Conservation (phyloP, 2,888 invertebrate species). For the Apantesis nais region DNA sequence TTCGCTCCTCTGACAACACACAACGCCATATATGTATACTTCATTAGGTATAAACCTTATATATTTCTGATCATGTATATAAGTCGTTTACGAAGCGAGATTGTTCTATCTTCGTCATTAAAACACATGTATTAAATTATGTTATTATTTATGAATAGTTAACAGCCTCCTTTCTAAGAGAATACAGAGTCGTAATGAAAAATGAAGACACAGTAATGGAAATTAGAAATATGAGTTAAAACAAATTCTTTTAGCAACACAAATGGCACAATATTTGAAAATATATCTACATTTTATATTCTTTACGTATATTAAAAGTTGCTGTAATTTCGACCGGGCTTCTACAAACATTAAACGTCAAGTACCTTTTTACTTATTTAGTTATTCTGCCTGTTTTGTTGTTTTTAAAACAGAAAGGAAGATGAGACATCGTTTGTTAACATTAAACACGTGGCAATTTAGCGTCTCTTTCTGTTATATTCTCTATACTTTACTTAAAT, state of each 20-base stretch:
- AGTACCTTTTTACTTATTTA: not conserved
- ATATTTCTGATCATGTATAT: not conserved
- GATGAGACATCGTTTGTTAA: not conserved
- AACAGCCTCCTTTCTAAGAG: not conserved
- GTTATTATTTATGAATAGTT: not conserved
- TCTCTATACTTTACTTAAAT: not conserved
- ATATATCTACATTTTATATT: not conserved
- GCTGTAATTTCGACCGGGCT: not conserved
- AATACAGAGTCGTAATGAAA: not conserved
- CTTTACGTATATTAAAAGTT: not conserved
- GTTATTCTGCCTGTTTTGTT: not conserved
- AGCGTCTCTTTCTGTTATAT: not conserved
- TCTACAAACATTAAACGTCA: not conserved
- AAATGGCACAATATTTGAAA: not conserved
- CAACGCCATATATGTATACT: not conserved
- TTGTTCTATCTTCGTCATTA: not conserved
- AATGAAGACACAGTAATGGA: not conserved
- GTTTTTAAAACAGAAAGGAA: not conserved
- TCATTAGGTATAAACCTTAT: not conserved
- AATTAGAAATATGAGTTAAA: not conserved
- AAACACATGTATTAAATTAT: not conserved
- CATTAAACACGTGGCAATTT: not conserved
- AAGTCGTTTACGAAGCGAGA: not conserved
- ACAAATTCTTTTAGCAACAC: not conserved
- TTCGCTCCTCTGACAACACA: conserved; percentile 12